A percentile compares a stretch with the other conserved stretches of the same genome.
These are phyloP conservation scores for Galago senegalensis DNA, from an alignment of 2,797 vertebrate genomes.

Conservation along the genomic window DNA sequence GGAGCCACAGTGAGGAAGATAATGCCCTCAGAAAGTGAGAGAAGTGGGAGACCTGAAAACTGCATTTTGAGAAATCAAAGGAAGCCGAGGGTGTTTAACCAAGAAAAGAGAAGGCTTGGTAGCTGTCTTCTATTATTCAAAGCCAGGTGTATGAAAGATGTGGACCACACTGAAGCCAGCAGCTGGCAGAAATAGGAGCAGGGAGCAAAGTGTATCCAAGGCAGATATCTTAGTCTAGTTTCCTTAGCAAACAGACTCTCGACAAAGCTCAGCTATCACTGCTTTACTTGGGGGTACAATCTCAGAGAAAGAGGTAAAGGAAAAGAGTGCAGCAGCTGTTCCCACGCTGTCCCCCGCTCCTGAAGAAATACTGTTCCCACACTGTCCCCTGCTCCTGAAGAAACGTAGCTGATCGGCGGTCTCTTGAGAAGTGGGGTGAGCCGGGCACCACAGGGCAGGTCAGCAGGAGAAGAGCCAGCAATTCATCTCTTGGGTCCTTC, in stretches of 20 bases:
- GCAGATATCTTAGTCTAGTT: background rate
- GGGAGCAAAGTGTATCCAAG: background rate
- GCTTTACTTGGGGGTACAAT: background rate
- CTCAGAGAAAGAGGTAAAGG: background rate
- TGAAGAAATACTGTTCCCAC: background rate
- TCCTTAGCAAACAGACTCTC: conserved; percentile 5
- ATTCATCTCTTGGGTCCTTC: background rate
- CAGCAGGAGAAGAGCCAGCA: background rate
- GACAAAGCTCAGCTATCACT: background rate
- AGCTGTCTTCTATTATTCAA: background rate
- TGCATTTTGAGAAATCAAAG: background rate
- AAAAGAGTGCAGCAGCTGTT: background rate
- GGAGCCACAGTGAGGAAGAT: background rate
- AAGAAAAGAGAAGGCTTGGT: background rate
- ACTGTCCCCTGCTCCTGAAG: background rate
- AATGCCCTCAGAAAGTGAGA: background rate
- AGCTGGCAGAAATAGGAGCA: background rate
- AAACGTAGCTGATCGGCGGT: background rate
- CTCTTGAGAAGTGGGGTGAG: background rate
- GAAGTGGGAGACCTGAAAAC: background rate
- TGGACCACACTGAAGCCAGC: background rate
- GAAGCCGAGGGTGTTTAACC: background rate
- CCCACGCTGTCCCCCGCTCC: background rate
- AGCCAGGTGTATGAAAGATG: background rate
- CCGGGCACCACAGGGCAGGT: rapidly evolving